A percentile compares a stretch with the other conserved stretches of the same genome.
Conservation (phyloP, 2,797 vertebrate genomes). For the Rousettus madagascariensis region DNA sequence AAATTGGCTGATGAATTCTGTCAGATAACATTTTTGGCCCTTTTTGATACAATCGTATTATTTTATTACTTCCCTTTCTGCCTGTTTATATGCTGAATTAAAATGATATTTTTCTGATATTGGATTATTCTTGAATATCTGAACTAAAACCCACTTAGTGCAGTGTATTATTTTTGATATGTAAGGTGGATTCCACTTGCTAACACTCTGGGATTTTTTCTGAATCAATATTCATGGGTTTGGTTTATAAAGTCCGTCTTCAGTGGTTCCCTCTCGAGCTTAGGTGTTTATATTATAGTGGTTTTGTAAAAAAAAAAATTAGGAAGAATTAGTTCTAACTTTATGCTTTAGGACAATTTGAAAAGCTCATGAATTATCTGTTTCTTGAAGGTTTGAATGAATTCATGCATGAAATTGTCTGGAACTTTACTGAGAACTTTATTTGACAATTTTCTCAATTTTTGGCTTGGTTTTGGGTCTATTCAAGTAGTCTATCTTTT, state of each 20-base stretch:
- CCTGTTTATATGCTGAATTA: background rate
- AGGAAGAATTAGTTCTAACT: conserved; percentile 58
- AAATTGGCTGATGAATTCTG: background rate
- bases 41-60: background rate
- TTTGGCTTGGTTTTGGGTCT: conserved; percentile 54
- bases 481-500: conserved; percentile 52
- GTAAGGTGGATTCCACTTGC: background rate
- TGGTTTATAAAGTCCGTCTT: background rate
- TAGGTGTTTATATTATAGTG: background rate
- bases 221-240: background rate
- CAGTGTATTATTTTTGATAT: background rate
- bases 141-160: background rate
- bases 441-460: conserved; percentile 69
- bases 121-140: conserved; percentile 13
- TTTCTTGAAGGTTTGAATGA: conserved; percentile 63
- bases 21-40: background rate
- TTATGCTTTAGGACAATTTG: conserved; percentile 61
- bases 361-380: conserved; percentile 69
- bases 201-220: background rate
- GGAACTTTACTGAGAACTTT: conserved; percentile 70
- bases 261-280: background rate
- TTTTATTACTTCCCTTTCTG: conserved; percentile 48
- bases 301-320: conserved; percentile 51
- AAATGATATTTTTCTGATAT: background rate
- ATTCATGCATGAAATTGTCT: conserved; percentile 76